Evolutionary conservation across 2,888 invertebrate species (phyloP).

Genomic region (Drosophila multiciliata): DNA sequence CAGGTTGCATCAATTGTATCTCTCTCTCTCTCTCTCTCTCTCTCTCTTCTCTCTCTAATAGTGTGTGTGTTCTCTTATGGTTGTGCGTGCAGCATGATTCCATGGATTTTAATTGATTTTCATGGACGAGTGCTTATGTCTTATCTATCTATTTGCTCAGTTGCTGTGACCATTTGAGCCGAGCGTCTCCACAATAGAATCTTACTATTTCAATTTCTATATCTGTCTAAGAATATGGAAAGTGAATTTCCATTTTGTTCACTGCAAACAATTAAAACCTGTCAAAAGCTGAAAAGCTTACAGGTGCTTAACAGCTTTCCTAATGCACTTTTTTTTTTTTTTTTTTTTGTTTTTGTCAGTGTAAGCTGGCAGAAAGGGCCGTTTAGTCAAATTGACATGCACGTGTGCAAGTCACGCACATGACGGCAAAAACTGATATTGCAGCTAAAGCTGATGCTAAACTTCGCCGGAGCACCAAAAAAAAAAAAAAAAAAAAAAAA

Average conservation of each 20-base stretch:
- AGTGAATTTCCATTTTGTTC: not conserved
- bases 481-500: conserved; percentile 50
- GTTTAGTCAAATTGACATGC: conserved; percentile 57
- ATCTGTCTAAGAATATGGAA: not conserved
- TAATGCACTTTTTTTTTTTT: conserved; percentile 17
- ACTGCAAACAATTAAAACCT: conserved; percentile 17
- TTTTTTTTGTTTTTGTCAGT: conserved; percentile 5
- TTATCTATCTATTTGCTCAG: conserved; percentile 60
- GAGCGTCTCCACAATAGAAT: not conserved
- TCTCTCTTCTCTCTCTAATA: not conserved
- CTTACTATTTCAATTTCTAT: not conserved
- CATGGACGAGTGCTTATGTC: conserved; percentile 78
- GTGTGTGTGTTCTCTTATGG: conserved; percentile 10
- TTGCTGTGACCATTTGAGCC: conserved; percentile 30
- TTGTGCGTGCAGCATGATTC: conserved; percentile 37
- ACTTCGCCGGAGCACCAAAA: conserved; percentile 39
- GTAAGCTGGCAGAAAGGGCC: conserved; percentile 27
- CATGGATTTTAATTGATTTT: conserved; percentile 83
- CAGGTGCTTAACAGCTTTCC: conserved; percentile 12
- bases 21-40: conserved; percentile 8
- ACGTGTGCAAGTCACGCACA: conserved; percentile 55
- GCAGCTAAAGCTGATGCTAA: conserved; percentile 7
- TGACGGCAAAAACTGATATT: conserved; percentile 11
- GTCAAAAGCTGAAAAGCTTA: conserved; percentile 4
- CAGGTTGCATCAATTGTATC: conserved; percentile 61